Evolutionary conservation across 2,113 vertebrate species (phyloP).

Genomic region (Amia ocellicauda): DNA sequence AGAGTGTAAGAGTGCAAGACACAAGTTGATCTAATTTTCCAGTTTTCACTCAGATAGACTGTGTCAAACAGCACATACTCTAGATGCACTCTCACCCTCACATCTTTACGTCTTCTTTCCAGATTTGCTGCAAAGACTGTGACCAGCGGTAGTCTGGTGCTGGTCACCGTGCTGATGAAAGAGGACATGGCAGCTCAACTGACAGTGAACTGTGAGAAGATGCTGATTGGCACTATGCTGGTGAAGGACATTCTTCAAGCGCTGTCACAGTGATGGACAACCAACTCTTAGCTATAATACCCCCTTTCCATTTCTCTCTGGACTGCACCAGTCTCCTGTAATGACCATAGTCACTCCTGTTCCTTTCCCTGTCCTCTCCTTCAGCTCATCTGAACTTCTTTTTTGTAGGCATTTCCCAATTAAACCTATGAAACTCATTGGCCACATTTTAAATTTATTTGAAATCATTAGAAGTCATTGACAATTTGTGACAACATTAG

Average conservation of each 20-base stretch:
- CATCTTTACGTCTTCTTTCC: too few relatives aligned
- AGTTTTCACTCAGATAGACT: too few relatives aligned
- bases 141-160: conserved; percentile 82
- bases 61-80: too few relatives aligned
- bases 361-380: background rate
- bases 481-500: too few relatives aligned
- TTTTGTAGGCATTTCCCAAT: too few relatives aligned
- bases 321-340: background rate
- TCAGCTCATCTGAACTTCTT: too few relatives aligned
- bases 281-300: background rate
- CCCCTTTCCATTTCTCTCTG: background rate
- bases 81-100: too few relatives aligned
- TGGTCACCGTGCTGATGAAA: conserved; percentile 78
- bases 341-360: background rate
- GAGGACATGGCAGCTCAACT: conserved; percentile 69
- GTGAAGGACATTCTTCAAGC: conserved; percentile 89
- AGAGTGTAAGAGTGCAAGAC: too few relatives aligned
- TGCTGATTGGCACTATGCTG: conserved; percentile 96
- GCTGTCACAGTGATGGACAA: conserved; percentile 71
- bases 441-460: too few relatives aligned
- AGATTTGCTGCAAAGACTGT: conserved; percentile 91
- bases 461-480: too few relatives aligned
- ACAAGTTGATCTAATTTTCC: too few relatives aligned
- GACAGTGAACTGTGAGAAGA: conserved; percentile 94
- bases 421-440: too few relatives aligned